Base-by-base conservation (phyloP, 2,797 vertebrate species). In the Acanthornis magna region DNA sequence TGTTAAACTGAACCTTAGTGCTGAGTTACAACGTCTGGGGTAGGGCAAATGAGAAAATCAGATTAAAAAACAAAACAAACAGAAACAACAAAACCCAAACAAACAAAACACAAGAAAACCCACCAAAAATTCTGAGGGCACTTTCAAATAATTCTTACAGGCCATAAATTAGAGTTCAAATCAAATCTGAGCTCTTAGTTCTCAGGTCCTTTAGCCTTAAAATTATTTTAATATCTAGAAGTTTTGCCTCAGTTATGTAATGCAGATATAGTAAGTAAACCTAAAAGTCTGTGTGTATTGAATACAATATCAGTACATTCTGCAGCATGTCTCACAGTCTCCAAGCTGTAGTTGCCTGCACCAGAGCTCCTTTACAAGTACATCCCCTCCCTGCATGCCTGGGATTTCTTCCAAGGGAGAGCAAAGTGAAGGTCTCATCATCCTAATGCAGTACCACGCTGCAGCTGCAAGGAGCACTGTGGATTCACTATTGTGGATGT, bases 81-180 rank as follows among this genome's bases (percentile, higher is more conserved):
- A 50, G 25, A 26, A 50, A 50, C 13, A 50, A 26, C 42, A 50
- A 21, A 51, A 22, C 18, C 6, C 9, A 40, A 45, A 4, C 32
- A 53, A 43, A 32, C 3, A 34, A 22, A 72, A 14, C 7, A 4
- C 0, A 1, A 21, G 8, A 57, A 71, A 84, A 42, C 0, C 2
- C 17, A 47, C 6, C 10, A 36, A 13, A 65, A 71, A 53, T 32
- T 3, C 29, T 12, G 6, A 47, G 9, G 0, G 0, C 2, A 30
- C 3, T 68, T 81, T 5, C 13, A 53, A 50, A 32, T 48, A 17
- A 6, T 19, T 48, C 32, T 50, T 78, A 30, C 3, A 15, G 3
- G 2, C 7, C 61, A 47, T 61, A 65, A 72, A 21, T 4, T 62
- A 32, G 10, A 54, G 9, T 63, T 78, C 4, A n/a, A 86, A 40